Conservation (phyloP, 2,113 vertebrate genomes). For the Ailuropoda melanoleuca region DNA sequence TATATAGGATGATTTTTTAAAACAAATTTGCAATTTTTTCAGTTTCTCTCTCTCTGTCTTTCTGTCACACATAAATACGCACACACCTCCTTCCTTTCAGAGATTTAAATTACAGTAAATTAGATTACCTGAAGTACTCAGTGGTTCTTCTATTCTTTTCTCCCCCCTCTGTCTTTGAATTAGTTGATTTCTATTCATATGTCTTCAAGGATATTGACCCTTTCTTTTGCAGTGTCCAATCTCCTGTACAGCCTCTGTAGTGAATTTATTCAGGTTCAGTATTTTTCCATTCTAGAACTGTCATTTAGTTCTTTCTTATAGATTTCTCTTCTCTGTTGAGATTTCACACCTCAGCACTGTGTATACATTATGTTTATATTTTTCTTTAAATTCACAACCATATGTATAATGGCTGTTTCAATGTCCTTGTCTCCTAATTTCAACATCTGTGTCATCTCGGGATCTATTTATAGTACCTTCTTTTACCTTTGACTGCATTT, state of each 20-base stretch:
- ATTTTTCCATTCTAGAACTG: not conserved
- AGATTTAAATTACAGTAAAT: not conserved
- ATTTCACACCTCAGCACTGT: not conserved
- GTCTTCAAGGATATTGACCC: not conserved
- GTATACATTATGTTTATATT: not conserved
- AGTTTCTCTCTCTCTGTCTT: not conserved
- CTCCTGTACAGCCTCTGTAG: not conserved
- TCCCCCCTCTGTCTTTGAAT: not conserved
- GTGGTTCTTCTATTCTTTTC: not conserved
- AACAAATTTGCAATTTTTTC: not conserved
- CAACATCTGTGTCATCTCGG: not conserved
- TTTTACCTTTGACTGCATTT: not conserved
- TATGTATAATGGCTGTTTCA: not conserved
- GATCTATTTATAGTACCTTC: not conserved
- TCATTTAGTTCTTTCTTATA: not conserved
- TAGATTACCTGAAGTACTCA: not conserved
- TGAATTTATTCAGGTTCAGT: not conserved
- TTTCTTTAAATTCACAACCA: not conserved
- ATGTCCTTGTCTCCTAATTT: not conserved
- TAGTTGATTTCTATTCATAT: not conserved
- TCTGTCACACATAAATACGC: not conserved
- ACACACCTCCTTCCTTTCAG: not conserved
- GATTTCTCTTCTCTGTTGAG: not conserved
- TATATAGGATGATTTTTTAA: not conserved
- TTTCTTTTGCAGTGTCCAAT: not conserved